phyloP scores from a whole-genome alignment of 2,888 invertebrate genomes.

The Acanthococcus lagerstroemiae region DNA sequence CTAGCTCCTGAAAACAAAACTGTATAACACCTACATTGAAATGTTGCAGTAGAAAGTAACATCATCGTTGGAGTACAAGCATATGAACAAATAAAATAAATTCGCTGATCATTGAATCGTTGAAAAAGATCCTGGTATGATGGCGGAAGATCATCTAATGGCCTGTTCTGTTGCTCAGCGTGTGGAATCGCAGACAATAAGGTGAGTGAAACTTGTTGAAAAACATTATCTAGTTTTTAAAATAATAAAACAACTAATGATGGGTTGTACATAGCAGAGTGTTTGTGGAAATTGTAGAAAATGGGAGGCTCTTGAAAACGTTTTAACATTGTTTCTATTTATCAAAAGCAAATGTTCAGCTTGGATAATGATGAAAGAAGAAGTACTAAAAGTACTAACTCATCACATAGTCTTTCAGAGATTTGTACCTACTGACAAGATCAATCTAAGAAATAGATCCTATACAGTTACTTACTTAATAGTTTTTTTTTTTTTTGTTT shows the following conservation, averaged over 20 bases:
- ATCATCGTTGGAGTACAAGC: conserved; percentile 71
- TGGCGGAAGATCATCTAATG: conserved; percentile 67
- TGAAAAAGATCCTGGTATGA: conserved; percentile 58
- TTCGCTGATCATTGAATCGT: conserved; percentile 84
- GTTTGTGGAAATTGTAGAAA: neutral
- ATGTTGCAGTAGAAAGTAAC: conserved; percentile 65
- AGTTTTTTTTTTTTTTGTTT: no score
- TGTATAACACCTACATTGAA: neutral
- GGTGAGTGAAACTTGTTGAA: conserved; percentile 38
- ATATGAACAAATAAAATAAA: conserved; percentile 71
- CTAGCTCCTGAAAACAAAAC: neutral
- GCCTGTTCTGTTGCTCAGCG: conserved; percentile 74
- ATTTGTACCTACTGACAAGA: no score
- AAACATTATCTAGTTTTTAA: no score
- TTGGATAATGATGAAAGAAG: conserved; percentile 72
- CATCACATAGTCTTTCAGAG: no score
- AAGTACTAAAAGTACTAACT: conserved; percentile 79
- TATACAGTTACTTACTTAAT: no score
- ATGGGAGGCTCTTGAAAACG: no score
- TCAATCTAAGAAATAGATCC: no score
- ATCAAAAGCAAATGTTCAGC: conserved; percentile 61
- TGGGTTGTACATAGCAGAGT: no score
- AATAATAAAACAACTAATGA: no score
- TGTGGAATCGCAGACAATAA: conserved; percentile 55
- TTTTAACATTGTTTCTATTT: conserved; percentile 14